Base-by-base conservation (phyloP, 1,140 invertebrate species). In the Stenopsyche tienmushanensis region DNA sequence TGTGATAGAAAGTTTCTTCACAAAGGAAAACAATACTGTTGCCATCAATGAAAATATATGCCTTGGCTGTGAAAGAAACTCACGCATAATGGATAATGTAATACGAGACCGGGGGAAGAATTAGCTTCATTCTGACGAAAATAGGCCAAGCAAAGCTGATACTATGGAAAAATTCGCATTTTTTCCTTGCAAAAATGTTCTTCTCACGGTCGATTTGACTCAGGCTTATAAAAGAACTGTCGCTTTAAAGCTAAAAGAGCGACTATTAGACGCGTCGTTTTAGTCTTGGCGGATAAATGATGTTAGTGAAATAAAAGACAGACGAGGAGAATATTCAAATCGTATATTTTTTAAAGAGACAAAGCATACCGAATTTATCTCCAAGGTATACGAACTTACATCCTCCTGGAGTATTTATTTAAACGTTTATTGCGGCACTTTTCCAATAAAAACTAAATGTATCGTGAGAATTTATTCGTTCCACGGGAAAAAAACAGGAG, bases 11-110 rank as follows among this genome's bases (percentile, higher is more conserved):
- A 54, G 15, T 54, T 54, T 24, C 52, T 13, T 29, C 52, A 54
- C 29, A 34, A 41, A 57, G 53, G 15, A 57, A 57, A 57, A 57
- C 53, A 57, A 57, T 57, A 57, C 53, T 57, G 53, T 57, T 57
- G 53, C 20, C 53, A 21, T 57, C 53, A 18, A 57, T 57, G 25
- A 57, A 41, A 41, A 57, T 21, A 25, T 25, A 25, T 15, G n/a
- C n/a, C n/a, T n/a, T n/a, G 17, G 44, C 44, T 47, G 44, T 18
- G 17, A 47, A 47, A 20, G 44, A 47, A 47, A 20, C 44, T 18
- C 3, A 47, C 52, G 52, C 23, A 54, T 45, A 60, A 60, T 60
- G 42, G 57, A 47, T 60, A 60, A 60, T 60, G 57, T 60, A 60
- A 60, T 29, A 26, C 24, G 57, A 60, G 20, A 57, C 34, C 34